Evolutionary conservation across 2,113 vertebrate genomes (phyloP), one percentile per base, ranked within the genome.

Genomic region (Gila orcuttii): DNA sequence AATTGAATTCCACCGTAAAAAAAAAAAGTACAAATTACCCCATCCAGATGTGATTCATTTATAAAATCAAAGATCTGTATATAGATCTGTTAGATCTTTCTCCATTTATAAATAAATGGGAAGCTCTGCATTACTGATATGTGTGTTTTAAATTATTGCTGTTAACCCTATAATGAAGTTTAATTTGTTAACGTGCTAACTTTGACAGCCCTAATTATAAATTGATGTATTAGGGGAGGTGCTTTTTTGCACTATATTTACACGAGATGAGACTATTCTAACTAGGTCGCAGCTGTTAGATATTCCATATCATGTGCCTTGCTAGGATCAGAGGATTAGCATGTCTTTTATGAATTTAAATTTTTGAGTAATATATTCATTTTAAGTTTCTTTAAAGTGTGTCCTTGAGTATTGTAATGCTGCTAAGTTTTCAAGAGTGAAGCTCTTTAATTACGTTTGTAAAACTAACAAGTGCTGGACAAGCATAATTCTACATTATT

Each of bases 201-300:
- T 39, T 39, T 39, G 68, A 71, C 68, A 39, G 33, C 68, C 3
- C 68, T 71, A 71, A 21, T 73, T n/a, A 73, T 21, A 74, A 74
- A 74, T 45, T 11, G 2, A 73, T 69, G 4, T 73, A 45, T 45
- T 73, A 2, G 10, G 3, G 11, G 2, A n/a, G 69, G 23, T 7
- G 11, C 68, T 6, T 13, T 57, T 59, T 59, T 79, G 12, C 31
- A 23, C 6, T 57, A 57, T 57, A 57, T 57, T 57, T 23, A 57
- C 55, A 33, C 31, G 33, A 36, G 15, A 21, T 31, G 5, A 66
- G 28, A n/a, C 69, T 19, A 9, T 79, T 79, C 21, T 36, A 60
- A 42, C 55, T 36, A 59, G 31, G 33, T 79, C 23, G 2, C 23
- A 62, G 11, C 28, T 4, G n/a, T n/a, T 39, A 79, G 60, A 60